Percentiles rank a stretch among this genome's conserved stretches.
These are phyloP conservation scores for Ashinkailepas kermadecensis DNA, from an alignment of 2,888 invertebrate species.

Conservation along the genomic window DNA sequence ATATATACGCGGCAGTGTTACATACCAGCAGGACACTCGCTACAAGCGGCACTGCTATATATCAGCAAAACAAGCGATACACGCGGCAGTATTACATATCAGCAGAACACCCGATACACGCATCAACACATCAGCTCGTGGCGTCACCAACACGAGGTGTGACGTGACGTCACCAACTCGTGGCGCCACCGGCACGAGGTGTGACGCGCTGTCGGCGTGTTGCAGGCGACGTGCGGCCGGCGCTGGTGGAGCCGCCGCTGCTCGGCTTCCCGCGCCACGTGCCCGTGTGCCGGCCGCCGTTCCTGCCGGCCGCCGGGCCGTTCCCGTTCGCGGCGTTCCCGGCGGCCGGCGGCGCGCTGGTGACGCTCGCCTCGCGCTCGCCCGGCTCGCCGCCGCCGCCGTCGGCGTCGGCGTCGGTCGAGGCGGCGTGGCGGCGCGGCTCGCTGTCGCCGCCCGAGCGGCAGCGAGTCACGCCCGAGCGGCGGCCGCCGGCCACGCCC, in stretches of 20 bases:
- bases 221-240: neutral
- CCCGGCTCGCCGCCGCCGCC: neutral
- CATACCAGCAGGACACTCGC: too few relatives aligned
- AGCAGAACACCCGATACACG: too few relatives aligned
- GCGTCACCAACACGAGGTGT: too few relatives aligned
- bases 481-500: neutral
- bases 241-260: slow-evolving; percentile 5
- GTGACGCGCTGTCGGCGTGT: neutral
- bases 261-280: neutral
- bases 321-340: slow-evolving; percentile 14
- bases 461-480: neutral
- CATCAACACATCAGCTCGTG: too few relatives aligned
- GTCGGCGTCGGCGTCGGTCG: too few relatives aligned
- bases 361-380: neutral
- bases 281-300: neutral
- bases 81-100: too few relatives aligned
- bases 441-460: slow-evolving; percentile 16
- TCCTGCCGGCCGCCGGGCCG: neutral
- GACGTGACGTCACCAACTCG: too few relatives aligned
- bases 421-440: neutral
- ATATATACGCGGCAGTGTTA: too few relatives aligned
- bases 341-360: neutral
- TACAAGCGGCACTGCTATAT: too few relatives aligned
- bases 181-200: too few relatives aligned
- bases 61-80: too few relatives aligned